Base-by-base conservation (phyloP, 1,140 invertebrate species). In the Trachymyrmex septentrionalis region DNA sequence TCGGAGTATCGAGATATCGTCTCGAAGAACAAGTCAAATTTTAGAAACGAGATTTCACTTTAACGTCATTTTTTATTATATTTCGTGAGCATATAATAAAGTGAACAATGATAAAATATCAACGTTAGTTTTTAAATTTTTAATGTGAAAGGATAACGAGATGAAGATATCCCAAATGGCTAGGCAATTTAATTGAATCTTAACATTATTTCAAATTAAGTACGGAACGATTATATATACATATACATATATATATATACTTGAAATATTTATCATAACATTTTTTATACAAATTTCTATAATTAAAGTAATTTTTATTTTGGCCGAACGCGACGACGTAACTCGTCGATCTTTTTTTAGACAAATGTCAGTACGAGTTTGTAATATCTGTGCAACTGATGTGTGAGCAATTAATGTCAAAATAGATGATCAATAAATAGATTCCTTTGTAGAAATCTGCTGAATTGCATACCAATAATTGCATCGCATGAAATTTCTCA, bases 301-400 rank as follows among this genome's bases (percentile, higher is more conserved):
- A 44, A n/a, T 77, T 30, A 16, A 24, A 76, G 24, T 10, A 44
- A 50, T 4, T 86, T 72, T 34, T 38, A 67, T 61, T 69, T 66
- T 30, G n/a, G 19, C 48, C 73, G 38, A 87, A 78, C n/a, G n/a
- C n/a, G n/a, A n/a, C n/a, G n/a, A 88, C 53, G 27, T 61, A 59
- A 53, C n/a, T 59, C 6, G n/a, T 21, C 53, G 9, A 44, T 3
- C n/a, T 53, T 44, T 30, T 69, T 59, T 27, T 6, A 27, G 24
- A 16, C 10, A 53, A 66, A 34, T 87, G 27, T 88, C 85, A 78
- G n/a, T 48, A 73, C 10, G 30, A 12, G 24, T 27, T 77, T 61
- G 21, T 3, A 63, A 80, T 38, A 34, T 76, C 6, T 38, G 6
- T 34, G 63, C 7, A n/a, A 66, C 0, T 44, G 9, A 10, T 44